Conservation (phyloP, 2,113 vertebrate genomes). For the Melanerpes aurifrons region DNA sequence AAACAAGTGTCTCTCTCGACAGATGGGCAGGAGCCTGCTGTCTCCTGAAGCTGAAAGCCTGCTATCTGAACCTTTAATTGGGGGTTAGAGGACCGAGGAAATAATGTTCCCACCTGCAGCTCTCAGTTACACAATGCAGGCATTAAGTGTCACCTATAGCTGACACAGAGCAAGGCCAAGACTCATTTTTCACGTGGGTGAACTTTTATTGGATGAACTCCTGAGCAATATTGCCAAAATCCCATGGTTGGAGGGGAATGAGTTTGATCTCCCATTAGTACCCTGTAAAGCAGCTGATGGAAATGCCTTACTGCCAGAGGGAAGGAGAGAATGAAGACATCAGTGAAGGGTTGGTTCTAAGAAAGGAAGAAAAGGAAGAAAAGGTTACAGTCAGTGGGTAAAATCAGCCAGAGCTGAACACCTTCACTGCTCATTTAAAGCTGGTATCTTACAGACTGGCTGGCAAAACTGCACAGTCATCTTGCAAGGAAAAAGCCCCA, state of each 20-base stretch:
- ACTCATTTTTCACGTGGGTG: constrained; percentile 12
- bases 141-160: neutral
- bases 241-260: neutral
- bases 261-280: constrained; percentile 2
- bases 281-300: neutral
- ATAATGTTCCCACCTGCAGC: neutral
- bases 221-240: neutral
- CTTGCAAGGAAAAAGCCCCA: neutral
- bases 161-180: neutral
- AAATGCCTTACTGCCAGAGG: neutral
- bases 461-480: neutral
- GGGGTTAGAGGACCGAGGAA: neutral
- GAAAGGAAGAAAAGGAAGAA: neutral
- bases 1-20: neutral
- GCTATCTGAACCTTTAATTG: neutral
- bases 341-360: neutral
- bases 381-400: neutral
- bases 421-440: neutral
- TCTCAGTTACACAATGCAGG: neutral
- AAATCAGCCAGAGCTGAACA: neutral
- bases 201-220: neutral
- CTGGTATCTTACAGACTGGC: neutral
- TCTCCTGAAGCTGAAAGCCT: neutral
- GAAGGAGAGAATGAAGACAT: neutral
- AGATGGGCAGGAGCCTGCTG: neutral